Conservation (phyloP, 2,113 vertebrate species). For the Elgaria multicarinata region DNA sequence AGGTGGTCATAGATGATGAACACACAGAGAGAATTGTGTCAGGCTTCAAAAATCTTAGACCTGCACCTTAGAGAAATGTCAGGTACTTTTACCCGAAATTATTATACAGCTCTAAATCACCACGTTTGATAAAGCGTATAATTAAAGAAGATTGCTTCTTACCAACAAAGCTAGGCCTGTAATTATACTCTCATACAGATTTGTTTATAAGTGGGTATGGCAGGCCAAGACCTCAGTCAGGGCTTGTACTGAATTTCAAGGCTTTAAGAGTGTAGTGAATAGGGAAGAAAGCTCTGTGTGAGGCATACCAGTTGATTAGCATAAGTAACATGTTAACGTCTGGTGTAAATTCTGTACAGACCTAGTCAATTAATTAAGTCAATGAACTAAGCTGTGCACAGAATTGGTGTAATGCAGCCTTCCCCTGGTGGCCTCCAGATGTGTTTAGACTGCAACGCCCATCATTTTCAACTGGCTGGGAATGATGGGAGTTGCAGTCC, state of each 20-base stretch:
- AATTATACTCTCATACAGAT: slow-evolving; percentile 70
- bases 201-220: slow-evolving; percentile 54
- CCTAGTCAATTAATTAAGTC: background rate
- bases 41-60: background rate
- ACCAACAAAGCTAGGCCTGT: slow-evolving; percentile 61
- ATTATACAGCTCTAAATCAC: slow-evolving; percentile 49
- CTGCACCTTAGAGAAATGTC: slow-evolving; percentile 44
- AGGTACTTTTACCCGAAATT: slow-evolving; percentile 59
- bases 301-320: background rate
- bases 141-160: slow-evolving; percentile 67
- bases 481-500: no score
- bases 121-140: slow-evolving; percentile 65
- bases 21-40: background rate
- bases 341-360: background rate
- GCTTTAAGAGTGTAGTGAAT: background rate
- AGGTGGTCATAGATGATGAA: background rate
- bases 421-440: no score
- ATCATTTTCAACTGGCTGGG: no score
- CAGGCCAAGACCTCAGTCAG: slow-evolving; percentile 42
- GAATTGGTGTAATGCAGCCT: background rate
- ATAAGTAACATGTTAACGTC: background rate
- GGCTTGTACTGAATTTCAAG: slow-evolving; percentile 34
- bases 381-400: background rate
- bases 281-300: background rate
- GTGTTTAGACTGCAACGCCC: no score